phyloP scores from a whole-genome alignment of 1,140 invertebrate species.

The Bradynema listronoti region DNA sequence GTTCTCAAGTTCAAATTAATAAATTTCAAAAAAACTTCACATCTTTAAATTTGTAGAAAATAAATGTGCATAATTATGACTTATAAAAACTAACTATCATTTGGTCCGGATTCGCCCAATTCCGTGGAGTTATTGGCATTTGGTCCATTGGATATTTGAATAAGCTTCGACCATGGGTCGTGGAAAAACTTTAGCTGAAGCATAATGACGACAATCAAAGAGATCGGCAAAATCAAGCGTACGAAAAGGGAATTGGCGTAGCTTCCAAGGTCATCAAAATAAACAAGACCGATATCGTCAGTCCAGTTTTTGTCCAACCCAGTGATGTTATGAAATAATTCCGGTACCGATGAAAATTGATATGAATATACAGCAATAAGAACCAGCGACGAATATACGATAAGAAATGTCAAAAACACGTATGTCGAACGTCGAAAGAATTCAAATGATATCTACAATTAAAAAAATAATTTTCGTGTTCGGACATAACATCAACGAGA shows the following conservation, averaged over 20 bases:
- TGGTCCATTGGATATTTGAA: constrained; percentile 22
- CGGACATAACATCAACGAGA: too few relatives aligned
- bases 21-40: too few relatives aligned
- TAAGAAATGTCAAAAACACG: constrained; percentile 87
- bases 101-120: too few relatives aligned
- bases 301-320: constrained; percentile 32
- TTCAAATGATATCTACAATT: constrained; percentile 74
- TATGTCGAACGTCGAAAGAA: constrained; percentile 87
- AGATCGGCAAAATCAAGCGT: constrained; percentile 47
- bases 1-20: too few relatives aligned
- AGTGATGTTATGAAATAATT: constrained; percentile 72
- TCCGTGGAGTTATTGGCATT: too few relatives aligned
- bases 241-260: constrained; percentile 44
- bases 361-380: constrained; percentile 93
- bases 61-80: too few relatives aligned
- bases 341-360: constrained; percentile 83
- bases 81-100: too few relatives aligned
- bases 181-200: constrained; percentile 58
- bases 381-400: constrained; percentile 90
- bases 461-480: constrained; percentile 7
- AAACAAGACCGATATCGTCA: constrained; percentile 48
- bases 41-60: too few relatives aligned
- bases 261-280: constrained; percentile 31
- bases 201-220: constrained; percentile 53
- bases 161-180: constrained; percentile 43